These are phyloP conservation scores for Lagocephalus sceleratus DNA, from an alignment of 2,797 vertebrate genomes.

Conservation along the genomic window DNA sequence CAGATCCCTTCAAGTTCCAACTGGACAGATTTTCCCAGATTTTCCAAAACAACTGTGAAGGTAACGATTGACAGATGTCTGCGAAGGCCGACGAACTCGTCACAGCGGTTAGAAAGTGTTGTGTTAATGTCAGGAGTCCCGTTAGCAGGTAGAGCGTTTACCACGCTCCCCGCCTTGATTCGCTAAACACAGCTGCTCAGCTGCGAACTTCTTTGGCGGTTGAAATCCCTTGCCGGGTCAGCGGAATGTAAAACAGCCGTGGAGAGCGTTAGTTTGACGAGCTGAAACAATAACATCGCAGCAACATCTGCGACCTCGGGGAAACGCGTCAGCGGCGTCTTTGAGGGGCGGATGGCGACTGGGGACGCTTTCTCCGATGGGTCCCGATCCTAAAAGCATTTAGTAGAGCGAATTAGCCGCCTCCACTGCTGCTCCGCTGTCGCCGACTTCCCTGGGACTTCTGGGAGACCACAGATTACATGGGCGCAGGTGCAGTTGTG, in stretches of 20 bases:
- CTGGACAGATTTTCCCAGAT: too few species aligned
- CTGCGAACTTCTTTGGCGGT: conserved; percentile 7
- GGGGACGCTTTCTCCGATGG: conserved; percentile 60
- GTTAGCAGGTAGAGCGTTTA: background rate
- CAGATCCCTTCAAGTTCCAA: too few species aligned
- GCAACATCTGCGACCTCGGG: conserved; percentile 55
- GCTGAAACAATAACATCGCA: conserved; percentile 45
- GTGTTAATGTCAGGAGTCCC: too few species aligned
- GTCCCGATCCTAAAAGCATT: conserved; percentile 59
- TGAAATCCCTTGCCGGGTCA: conserved; percentile 6
- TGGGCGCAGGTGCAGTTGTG: conserved; percentile 36
- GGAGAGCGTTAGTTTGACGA: conserved; percentile 46
- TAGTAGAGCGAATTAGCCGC: conserved; percentile 58
- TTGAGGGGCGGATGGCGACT: conserved; percentile 60
- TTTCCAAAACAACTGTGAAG: too few species aligned
- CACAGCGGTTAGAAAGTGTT: too few species aligned
- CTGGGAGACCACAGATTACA: conserved; percentile 22
- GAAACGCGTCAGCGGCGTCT: conserved; percentile 49
- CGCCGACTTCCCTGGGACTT: conserved; percentile 10
- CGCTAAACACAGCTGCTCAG: background rate
- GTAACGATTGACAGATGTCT: too few species aligned
- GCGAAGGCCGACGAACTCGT: too few species aligned
- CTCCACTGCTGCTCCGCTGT: conserved; percentile 26
- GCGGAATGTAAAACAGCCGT: conserved; percentile 30
- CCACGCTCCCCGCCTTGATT: background rate